Percentiles rank a stretch among this genome's conserved stretches.
Conservation (phyloP, 2,113 vertebrate genomes). For the Ceyx melanurus region DNA sequence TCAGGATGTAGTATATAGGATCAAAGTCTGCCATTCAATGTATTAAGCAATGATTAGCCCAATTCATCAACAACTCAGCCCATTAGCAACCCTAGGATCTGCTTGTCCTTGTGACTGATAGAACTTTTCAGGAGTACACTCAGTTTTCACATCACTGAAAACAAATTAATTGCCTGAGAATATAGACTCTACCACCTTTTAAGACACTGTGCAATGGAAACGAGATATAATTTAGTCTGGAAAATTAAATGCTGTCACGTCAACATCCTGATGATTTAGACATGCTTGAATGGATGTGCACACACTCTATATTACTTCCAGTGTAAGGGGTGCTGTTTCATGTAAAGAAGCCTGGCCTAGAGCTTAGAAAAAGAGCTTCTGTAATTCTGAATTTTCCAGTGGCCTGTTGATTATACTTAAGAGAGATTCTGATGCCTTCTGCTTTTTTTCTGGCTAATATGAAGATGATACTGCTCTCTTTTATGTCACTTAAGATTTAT, state of each 20-base stretch:
- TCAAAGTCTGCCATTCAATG: background rate
- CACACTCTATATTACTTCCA: background rate
- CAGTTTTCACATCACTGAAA: background rate
- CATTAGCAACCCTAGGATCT: background rate
- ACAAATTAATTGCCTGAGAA: background rate
- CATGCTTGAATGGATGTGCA: background rate
- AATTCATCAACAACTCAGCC: background rate
- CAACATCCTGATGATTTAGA: slow-evolving; percentile 13
- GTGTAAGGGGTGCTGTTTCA: background rate
- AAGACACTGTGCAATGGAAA: background rate
- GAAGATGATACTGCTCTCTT: background rate
- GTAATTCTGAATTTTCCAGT: slow-evolving; percentile 22
- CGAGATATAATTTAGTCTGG: background rate
- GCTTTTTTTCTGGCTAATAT: slow-evolving; percentile 8
- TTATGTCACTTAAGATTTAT: background rate
- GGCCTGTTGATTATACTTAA: background rate
- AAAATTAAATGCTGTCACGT: slow-evolving; percentile 19
- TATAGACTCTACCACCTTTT: background rate
- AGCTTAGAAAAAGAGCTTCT: slow-evolving; percentile 8
- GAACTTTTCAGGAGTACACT: background rate
- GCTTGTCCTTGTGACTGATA: background rate
- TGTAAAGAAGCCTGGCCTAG: background rate
- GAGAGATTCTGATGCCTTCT: slow-evolving; percentile 29
- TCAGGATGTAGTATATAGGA: background rate
- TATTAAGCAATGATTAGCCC: background rate